Base-by-base conservation (phyloP, 1,140 invertebrate genomes). In the Thaumetopoea pityocampa region DNA sequence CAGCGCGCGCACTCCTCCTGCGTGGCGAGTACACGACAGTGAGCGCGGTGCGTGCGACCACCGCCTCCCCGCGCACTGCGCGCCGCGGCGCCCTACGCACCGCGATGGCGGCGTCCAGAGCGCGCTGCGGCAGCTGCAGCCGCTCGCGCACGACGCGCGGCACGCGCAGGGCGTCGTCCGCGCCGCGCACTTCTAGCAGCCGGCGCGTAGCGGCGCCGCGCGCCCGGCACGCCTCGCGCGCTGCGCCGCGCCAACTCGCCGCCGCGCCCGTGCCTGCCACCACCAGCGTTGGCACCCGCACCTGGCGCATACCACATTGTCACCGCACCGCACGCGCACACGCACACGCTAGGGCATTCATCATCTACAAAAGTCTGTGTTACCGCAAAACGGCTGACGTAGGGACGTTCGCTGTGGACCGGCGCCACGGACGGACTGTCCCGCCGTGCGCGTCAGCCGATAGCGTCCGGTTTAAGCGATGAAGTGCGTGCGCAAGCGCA, bases 1-100 rank as follows among this genome's bases (percentile, higher is more conserved):
- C 70, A 73, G 28, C 69, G 67, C 33, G 48, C 65, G 48, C 65
- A 66, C 51, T 68, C 62, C 30, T 73, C 66, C 68, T 71, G 55
- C 28, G 44, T n/a, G 16, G 14, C 18, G 20, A 9, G n/a, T n/a
- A 10, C 7, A 1, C 11, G 12, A 1, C 1, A 22, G 6, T 7
- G 19, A 1, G 18, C 2, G 4, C 10, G 18, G 5, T 4, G 3
- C 8, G 24, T 2, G 3, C 17, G 10, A n/a, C n/a, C n/a, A n/a
- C n/a, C n/a, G n/a, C n/a, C n/a, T n/a, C 12, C 6, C 3, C 32
- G 8, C 5, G 10, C 14, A 14, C 27, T 10, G 10, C 27, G 10
- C 3, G 1, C 6, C 2, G 15, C 16, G 9, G 6, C 4, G 16
- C 9, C 9, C 6, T 20, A 46, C 45, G 27, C 2, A 59, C 57